Conservation (phyloP, 2,113 vertebrate species). For the Anguilla japonica region DNA sequence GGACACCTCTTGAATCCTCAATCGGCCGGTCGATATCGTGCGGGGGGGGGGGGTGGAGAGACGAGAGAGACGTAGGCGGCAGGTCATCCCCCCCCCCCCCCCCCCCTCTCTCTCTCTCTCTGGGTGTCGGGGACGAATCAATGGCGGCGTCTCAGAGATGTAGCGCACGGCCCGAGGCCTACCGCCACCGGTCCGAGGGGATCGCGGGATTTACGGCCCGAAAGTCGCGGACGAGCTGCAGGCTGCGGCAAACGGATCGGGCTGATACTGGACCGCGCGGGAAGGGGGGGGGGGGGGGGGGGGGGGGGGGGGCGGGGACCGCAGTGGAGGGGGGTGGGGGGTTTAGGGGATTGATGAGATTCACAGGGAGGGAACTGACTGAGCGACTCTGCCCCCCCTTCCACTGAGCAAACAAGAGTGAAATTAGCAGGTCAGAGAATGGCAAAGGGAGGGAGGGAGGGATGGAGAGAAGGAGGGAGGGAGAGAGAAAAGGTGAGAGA, state of each 20-base stretch:
- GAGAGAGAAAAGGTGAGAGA: not conserved
- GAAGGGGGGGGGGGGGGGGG: not conserved
- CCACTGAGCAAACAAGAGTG: conserved; percentile 48
- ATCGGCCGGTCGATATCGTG: conserved; percentile 56
- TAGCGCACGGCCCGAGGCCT: conserved; percentile 35
- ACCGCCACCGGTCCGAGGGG: too few species aligned
- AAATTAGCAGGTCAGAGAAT: conserved; percentile 46
- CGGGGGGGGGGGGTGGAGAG: too few species aligned
- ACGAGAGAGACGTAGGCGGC: conserved; percentile 50
- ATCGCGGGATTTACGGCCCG: not conserved
- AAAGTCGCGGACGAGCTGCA: not conserved
- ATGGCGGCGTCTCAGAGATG: conserved; percentile 63
- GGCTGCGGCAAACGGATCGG: too few species aligned
- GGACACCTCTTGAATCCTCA: conserved; percentile 50
- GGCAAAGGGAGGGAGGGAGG: conserved; percentile 14
- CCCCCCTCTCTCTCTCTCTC: conserved; percentile 34
- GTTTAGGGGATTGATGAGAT: conserved; percentile 44
- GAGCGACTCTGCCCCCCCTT: conserved; percentile 29
- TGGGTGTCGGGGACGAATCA: conserved; percentile 56
- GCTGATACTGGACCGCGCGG: not conserved
- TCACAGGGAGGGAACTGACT: conserved; percentile 34
- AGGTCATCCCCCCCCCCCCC: not conserved
- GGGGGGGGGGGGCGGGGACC: too few species aligned
- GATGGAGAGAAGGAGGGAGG: conserved; percentile 16
- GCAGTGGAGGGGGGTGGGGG: too few species aligned